Evolutionary conservation across 2,888 invertebrate species (phyloP), one percentile per base, ranked within the genome.

Genomic region (Pocota personata): DNA sequence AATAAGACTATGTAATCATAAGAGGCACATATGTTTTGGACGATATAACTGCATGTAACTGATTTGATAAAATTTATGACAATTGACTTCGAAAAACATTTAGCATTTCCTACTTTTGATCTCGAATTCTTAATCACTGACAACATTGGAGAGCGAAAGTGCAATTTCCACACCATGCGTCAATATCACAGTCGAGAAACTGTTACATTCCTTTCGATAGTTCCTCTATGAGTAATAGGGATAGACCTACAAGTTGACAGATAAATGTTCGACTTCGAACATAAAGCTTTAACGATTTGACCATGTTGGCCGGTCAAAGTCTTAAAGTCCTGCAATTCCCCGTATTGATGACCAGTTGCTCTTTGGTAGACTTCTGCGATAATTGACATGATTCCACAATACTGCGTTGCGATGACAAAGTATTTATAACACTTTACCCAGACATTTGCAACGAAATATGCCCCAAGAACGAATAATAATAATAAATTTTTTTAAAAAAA

Each of bases 221-320:
- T 6, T 14, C 3, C 37, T 37, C n/a, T n/a, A 37, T 32, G 30
- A 6, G 8, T 32, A 32, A 5, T 32, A 37, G 6, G 37, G 16
- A 6, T 37, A 27, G 40, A 40, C 40, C 27, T 6, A 43, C 43
- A 43, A 19, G 16, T 16, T 43, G 27, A 32, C 46, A 46, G 32
- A 69, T 71, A 46, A 46, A 19, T n/a, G 24, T 14, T 27, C 21
- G 14, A 32, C 35, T 32, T 46, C 16, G 19, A 46, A 24, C 16
- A n/a, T 10, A 35, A 8, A 12, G 19, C 6, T 14, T 35, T 37
- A 62, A 30, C 40, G 8, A 27, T 16, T 12, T 37, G 6, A 46
- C 50, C 32, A 50, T 24, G 48, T 50, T 60, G 50, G 60, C 46
- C 48, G 75, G 30, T 58, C 76, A 66, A 76, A 76, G 76, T 76